A percentile compares a stretch with the other conserved stretches of the same genome.
Conservation (phyloP, 2,113 vertebrate species). For the Gobio gobio region DNA sequence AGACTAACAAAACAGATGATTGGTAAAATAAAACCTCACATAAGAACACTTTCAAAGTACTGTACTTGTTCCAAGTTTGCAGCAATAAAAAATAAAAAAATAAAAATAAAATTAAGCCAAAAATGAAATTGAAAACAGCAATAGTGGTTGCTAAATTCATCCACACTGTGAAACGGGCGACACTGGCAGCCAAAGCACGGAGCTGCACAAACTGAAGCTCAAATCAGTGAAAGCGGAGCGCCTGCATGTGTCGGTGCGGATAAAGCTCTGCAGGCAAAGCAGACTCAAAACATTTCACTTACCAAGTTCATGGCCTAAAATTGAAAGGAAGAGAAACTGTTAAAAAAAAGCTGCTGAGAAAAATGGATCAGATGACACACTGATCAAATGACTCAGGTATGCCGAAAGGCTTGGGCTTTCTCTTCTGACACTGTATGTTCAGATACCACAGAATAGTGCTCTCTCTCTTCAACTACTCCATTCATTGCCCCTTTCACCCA, state of each 20-base stretch:
- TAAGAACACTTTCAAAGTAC: neutral
- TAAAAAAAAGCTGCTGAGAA: slow-evolving; percentile 58
- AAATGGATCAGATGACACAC: slow-evolving; percentile 20
- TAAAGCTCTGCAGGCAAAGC: slow-evolving; percentile 36
- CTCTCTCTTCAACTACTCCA: neutral
- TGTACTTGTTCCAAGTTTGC: neutral
- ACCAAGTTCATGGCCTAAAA: slow-evolving; percentile 98
- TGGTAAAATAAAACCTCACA: neutral
- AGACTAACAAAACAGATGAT: neutral
- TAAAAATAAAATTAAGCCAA: neutral
- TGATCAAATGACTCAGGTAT: no score
- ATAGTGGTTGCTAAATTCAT: neutral
- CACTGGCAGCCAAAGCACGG: slow-evolving; percentile 27
- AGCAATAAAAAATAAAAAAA: neutral
- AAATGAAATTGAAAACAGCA: neutral
- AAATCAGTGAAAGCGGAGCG: slow-evolving; percentile 12
- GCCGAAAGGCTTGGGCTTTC: neutral
- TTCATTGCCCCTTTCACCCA: neutral
- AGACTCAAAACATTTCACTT: slow-evolving; percentile 78
- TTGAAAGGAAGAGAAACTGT: slow-evolving; percentile 72
- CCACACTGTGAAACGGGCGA: neutral
- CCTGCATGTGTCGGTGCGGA: slow-evolving; percentile 4
- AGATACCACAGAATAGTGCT: neutral
- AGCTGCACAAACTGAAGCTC: neutral
- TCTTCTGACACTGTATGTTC: neutral